Percentiles rank a stretch among this genome's conserved stretches.
phyloP scores from a whole-genome alignment of 2,113 vertebrate species.

The Danionella cerebrum region DNA sequence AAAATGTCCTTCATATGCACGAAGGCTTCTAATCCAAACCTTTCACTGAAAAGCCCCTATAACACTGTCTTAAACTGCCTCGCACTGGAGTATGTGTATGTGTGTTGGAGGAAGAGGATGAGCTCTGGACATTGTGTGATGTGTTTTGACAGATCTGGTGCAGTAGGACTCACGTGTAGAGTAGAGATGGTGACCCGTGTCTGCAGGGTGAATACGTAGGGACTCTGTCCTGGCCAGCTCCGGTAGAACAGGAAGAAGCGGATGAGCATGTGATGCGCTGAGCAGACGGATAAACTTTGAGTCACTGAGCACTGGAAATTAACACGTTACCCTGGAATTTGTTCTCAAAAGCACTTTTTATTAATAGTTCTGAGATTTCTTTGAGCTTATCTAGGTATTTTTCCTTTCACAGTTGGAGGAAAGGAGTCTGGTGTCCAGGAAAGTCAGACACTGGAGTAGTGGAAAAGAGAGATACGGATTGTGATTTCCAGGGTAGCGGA shows the following conservation, averaged over 20 bases:
- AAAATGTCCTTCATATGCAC: not conserved
- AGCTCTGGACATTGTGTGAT: not conserved
- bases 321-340: too few relatives aligned
- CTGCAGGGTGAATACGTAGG: not conserved
- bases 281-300: too few relatives aligned
- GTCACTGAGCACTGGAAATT: too few relatives aligned
- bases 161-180: not conserved
- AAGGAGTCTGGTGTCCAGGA: too few relatives aligned
- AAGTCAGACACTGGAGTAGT: too few relatives aligned
- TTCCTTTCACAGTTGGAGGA: too few relatives aligned
- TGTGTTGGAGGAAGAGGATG: not conserved
- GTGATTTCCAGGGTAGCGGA: too few relatives aligned
- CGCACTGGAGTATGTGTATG: not conserved
- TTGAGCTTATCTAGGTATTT: too few relatives aligned
- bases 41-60: not conserved
- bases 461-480: too few relatives aligned
- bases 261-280: not conserved
- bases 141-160: constrained; percentile 17
- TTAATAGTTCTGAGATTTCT: too few relatives aligned
- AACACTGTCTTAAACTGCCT: not conserved
- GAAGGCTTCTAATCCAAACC: not conserved
- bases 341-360: too few relatives aligned
- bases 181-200: not conserved
- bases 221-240: not conserved
- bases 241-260: not conserved